Evolutionary conservation across 2,888 invertebrate species (phyloP).

Genomic region (Rhingia campestris): DNA sequence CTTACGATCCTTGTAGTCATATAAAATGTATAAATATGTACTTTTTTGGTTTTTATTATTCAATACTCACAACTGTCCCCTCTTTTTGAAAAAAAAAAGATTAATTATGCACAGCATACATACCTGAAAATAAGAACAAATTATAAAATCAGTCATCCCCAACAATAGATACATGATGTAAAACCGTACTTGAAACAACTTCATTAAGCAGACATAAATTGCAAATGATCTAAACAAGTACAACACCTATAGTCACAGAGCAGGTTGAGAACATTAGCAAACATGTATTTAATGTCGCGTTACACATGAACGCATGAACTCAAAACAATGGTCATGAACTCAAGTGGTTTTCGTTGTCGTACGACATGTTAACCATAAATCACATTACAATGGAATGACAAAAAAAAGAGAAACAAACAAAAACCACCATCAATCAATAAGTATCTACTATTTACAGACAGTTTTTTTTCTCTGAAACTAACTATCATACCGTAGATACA

Average conservation of each 20-base stretch:
- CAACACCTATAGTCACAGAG: conserved; percentile 22
- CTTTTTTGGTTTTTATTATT: background rate
- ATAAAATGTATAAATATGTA: background rate
- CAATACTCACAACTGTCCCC: conserved; percentile 30
- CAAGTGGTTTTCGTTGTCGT: conserved; percentile 46
- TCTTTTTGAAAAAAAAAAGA: background rate
- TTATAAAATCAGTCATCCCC: conserved; percentile 4
- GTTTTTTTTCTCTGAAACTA: background rate
- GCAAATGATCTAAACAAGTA: conserved; percentile 39
- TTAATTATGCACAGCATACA: background rate
- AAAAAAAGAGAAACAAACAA: conserved; percentile 6
- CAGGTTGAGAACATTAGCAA: conserved; percentile 14
- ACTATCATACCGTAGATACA: background rate
- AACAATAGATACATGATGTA: conserved; percentile 12
- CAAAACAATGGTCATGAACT: conserved; percentile 56
- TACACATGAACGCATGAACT: conserved; percentile 25
- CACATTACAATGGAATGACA: conserved; percentile 45
- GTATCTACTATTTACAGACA: conserved; percentile 2
- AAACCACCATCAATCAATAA: conserved; percentile 39
- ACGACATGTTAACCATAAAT: conserved; percentile 47
- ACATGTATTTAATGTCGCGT: background rate
- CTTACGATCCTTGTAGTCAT: no score
- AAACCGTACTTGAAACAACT: conserved; percentile 1
- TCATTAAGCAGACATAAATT: conserved; percentile 29
- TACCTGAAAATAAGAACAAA: conserved; percentile 50